A percentile compares a stretch with the other conserved stretches of the same genome.
These are phyloP conservation scores for Nannospalax galili DNA, from an alignment of 2,113 vertebrate species.

Conservation along the genomic window DNA sequence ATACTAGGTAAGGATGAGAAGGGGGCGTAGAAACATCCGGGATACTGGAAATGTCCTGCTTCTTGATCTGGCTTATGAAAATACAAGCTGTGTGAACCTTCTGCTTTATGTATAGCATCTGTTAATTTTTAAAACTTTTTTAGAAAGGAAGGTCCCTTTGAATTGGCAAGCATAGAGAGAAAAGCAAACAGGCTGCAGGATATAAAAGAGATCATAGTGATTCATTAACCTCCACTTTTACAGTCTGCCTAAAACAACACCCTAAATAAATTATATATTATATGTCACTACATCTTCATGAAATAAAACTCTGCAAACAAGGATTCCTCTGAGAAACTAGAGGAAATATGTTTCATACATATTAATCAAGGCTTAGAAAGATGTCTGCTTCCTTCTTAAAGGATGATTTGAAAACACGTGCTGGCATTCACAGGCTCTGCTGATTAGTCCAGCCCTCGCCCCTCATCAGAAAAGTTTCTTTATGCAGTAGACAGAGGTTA, in stretches of 20 bases:
- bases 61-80: constrained; percentile 11
- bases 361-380: not conserved
- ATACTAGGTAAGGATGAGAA: not conserved
- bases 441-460: not conserved
- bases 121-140: not conserved
- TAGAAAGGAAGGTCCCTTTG: not conserved
- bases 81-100: not conserved
- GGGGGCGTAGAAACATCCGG: too few relatives aligned
- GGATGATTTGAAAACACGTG: not conserved
- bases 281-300: not conserved
- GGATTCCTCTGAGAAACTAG: not conserved
- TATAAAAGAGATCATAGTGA: not conserved
- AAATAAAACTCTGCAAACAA: not conserved
- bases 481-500: not conserved
- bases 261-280: not conserved
- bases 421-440: not conserved
- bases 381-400: not conserved
- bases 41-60: not conserved
- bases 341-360: not conserved
- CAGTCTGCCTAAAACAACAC: not conserved
- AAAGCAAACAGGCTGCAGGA: not conserved
- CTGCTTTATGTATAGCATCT: not conserved
- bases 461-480: not conserved
- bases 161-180: not conserved
- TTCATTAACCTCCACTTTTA: not conserved